A percentile compares a stretch with the other conserved stretches of the same genome.
Evolutionary conservation across 2,797 vertebrate species (phyloP).

Genomic region (Crenuchus spilurus): DNA sequence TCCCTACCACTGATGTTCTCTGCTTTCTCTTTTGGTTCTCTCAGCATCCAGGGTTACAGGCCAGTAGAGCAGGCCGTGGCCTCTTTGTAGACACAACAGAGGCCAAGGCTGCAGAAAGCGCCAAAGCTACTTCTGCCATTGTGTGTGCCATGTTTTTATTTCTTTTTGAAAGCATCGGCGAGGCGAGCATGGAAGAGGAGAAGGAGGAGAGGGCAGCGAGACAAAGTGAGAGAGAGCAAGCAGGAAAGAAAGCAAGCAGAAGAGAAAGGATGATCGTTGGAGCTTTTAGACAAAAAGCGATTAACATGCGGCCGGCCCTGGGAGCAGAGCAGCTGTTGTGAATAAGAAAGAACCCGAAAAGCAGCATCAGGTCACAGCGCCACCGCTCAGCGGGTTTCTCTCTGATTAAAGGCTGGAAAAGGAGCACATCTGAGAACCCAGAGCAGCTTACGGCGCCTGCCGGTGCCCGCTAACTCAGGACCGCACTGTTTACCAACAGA

Average conservation of each 20-base stretch:
- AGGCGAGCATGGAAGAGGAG: slow-evolving; percentile 38
- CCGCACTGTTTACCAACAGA: slow-evolving; percentile 72
- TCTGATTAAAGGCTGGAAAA: slow-evolving; percentile 75
- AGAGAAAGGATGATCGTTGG: slow-evolving; percentile 60
- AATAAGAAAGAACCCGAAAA: slow-evolving; percentile 68
- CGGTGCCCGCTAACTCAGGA: slow-evolving; percentile 65
- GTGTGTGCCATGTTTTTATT: slow-evolving; percentile 47
- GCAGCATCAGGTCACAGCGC: slow-evolving; percentile 72
- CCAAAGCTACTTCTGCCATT: slow-evolving; percentile 38
- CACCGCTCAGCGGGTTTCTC: slow-evolving; percentile 70
- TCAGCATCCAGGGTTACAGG: slow-evolving; percentile 15
- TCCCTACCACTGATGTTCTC: neutral
- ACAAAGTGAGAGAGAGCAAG: slow-evolving; percentile 45
- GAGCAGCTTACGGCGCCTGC: slow-evolving; percentile 67
- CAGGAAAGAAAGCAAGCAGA: slow-evolving; percentile 45
- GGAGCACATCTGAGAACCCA: slow-evolving; percentile 65
- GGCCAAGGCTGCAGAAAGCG: slow-evolving; percentile 15
- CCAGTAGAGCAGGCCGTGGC: slow-evolving; percentile 20
- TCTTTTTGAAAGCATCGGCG: slow-evolving; percentile 57
- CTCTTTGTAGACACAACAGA: slow-evolving; percentile 44
- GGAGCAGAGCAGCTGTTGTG: slow-evolving; percentile 81
- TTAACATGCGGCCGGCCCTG: slow-evolving; percentile 80
- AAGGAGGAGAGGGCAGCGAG: slow-evolving; percentile 44
- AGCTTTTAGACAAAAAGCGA: slow-evolving; percentile 78
- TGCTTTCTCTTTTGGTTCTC: slow-evolving; percentile 28